Evolutionary conservation across 2,797 vertebrate genomes (phyloP).

Genomic region (Falco berigora): DNA sequence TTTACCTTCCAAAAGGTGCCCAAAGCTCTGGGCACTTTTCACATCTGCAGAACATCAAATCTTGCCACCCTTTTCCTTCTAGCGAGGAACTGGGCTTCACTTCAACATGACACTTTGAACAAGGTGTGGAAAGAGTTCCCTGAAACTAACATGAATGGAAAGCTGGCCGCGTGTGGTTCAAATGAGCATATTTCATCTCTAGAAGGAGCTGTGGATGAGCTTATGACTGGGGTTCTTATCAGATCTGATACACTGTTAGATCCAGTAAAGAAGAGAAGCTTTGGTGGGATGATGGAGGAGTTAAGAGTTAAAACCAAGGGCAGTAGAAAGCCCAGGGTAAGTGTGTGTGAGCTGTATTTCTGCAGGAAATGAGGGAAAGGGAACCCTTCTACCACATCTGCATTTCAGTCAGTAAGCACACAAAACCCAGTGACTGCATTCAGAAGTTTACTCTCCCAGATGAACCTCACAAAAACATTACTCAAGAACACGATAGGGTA

Average conservation of each 20-base stretch:
- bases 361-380: not conserved
- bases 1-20: not conserved
- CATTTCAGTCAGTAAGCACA: not conserved
- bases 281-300: not conserved
- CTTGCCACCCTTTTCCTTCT: not conserved
- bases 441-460: not conserved
- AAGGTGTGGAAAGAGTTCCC: not conserved
- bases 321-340: not conserved
- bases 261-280: not conserved
- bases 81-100: not conserved
- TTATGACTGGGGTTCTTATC: not conserved
- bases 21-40: not conserved
- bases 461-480: not conserved
- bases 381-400: not conserved
- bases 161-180: accelerated
- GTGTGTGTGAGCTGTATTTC: not conserved
- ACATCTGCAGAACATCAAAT: not conserved
- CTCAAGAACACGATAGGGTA: not conserved
- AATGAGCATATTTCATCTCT: not conserved
- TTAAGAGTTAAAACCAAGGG: not conserved
- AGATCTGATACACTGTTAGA: not conserved
- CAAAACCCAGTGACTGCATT: not conserved
- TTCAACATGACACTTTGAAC: not conserved
- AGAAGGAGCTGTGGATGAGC: not conserved
- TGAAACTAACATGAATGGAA: not conserved